Evolutionary conservation across 2,888 invertebrate species (phyloP).

Genomic region (Plagodis dolabraria): DNA sequence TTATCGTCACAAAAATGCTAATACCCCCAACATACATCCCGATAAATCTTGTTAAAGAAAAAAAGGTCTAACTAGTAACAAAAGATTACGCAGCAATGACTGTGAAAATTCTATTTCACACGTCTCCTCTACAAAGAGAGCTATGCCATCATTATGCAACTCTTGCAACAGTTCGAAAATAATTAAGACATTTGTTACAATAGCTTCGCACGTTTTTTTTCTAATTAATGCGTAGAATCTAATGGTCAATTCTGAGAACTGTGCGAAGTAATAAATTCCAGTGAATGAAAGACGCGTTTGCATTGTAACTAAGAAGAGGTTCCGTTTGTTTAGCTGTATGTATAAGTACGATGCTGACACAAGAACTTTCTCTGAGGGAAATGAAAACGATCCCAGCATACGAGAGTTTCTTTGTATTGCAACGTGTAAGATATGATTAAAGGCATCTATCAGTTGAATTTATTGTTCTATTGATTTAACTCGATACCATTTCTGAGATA

Average conservation of each 20-base stretch:
- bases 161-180: constrained; percentile 32
- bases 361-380: constrained; percentile 12
- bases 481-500: too few relatives aligned
- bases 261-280: constrained; percentile 15
- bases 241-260: constrained; percentile 21
- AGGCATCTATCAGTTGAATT: too few relatives aligned
- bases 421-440: too few relatives aligned
- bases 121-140: constrained; percentile 38
- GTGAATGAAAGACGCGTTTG: constrained; percentile 14
- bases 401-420: not conserved
- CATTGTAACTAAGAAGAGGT: constrained; percentile 3
- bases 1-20: too few relatives aligned
- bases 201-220: constrained; percentile 38
- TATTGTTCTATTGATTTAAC: too few relatives aligned
- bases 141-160: constrained; percentile 41
- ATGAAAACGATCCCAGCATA: constrained; percentile 6
- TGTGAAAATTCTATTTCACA: constrained; percentile 37
- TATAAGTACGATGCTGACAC: not conserved
- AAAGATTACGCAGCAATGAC: constrained; percentile 38
- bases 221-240: constrained; percentile 22
- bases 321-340: not conserved
- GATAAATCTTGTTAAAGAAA: too few relatives aligned
- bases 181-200: constrained; percentile 36
- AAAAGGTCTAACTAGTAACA: too few relatives aligned
- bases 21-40: too few relatives aligned